Evolutionary conservation across 2,797 vertebrate genomes (phyloP), one percentile per base, ranked within the genome.

Genomic region (Adrianichthys oophorus): DNA sequence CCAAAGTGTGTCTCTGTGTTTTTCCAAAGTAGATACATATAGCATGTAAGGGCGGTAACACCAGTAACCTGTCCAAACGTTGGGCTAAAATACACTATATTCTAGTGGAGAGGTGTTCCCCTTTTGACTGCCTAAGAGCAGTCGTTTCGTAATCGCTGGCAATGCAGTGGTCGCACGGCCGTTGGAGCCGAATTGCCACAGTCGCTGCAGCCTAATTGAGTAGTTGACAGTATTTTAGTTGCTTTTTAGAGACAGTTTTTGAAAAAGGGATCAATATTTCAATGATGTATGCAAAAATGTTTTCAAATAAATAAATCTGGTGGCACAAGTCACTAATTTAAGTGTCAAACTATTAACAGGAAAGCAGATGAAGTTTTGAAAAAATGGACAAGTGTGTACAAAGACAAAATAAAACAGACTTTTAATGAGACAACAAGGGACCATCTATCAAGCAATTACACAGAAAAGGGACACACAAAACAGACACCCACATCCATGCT

Each of bases 361-460:
- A 58, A 79, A 64, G 64, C 24, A 15, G 47, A 70, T 52, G 21
- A 52, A 66, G 78, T 83, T 78, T 72, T 79, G 73, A 83, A 78
- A 79, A 83, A 79, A 83, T 73, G 66, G 79, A 85, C 76, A 77
- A 77, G 82, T 83, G 83, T 86, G 77, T 85, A 73, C 72, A 70
- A 67, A 76, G 84, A 78, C 70, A 78, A 80, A 87, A 80, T 73
- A 68, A 23, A 70, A 79, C 78, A 58, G 72, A 66, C 68, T 89
- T 88, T 85, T 90, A 90, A 90, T 89, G 82, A 90, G 83, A 55
- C 64, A 18, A 77, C 82, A 7, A 8, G 89, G 85, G 87, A 89
- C 75, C 68, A 71, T 62, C 78, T 16, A 62, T 82, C 85, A 86
- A 74, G 76, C 71, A 46, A 52, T 46, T 7, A 16, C 70, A 54